Base-by-base conservation (phyloP, 2,113 vertebrate genomes). In the Odocoileus hemionus region DNA sequence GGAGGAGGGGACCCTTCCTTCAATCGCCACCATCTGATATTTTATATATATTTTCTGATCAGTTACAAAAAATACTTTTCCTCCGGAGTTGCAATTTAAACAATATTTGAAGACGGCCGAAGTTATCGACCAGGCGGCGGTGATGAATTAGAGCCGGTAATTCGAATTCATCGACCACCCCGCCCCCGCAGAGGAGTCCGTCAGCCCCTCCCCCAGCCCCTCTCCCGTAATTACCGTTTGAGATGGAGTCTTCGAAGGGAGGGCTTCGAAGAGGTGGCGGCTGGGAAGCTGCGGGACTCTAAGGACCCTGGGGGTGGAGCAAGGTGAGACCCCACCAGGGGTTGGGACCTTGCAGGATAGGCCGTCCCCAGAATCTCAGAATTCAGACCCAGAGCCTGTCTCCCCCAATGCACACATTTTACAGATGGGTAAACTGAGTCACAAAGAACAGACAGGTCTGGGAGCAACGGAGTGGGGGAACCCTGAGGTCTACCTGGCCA, bases 81-180 rank as follows among this genome's bases (percentile, higher is more conserved):
- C 89, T 96, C 87, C 5, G 16, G 95, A 97, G 98, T 98, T 98
- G 98, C 98, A 98, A 98, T 99, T 99, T 99, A 99, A 98, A 98
- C 99, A 99, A 99, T 99, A 99, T 99, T 99, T 99, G 98, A 99
- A 99, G 99, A 98, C 98, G 98, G 98, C 98, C 98, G 94, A 98
- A 86, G 98, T 98, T 98, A 99, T 99, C 99, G 99, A 99, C 99
- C 99, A 95, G 97, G 99, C 98, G 98, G 98, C 98, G 99, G 99
- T 99, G 99, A 99, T 99, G 99, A 99, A 99, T 99, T 99, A 99
- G 99, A 99, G 99, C 99, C 98, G 98, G 99, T 99, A 99, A 99
- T 99, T 99, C 99, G 99, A 99, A 99, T 98, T 98, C 99, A 99
- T 99, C 99, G 99, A 99, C 99, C 99, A 98, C 98, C 98, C 99